A percentile compares a stretch with the other conserved stretches of the same genome.
Conservation (phyloP, 2,888 invertebrate species). For the Scrobipalpa costella region DNA sequence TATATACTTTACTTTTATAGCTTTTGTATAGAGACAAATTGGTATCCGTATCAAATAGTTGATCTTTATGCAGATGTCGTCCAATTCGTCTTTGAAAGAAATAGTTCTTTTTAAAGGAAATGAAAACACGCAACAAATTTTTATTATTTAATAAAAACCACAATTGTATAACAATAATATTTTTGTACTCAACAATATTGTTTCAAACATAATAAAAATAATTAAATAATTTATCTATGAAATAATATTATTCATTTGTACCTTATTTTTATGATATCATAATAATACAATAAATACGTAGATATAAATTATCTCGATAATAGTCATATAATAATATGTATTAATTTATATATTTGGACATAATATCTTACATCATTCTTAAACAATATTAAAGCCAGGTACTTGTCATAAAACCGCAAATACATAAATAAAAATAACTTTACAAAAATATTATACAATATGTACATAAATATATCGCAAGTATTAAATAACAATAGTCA, state of each 20-base stretch:
- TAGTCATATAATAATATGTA: constrained; percentile 23
- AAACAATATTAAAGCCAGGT: constrained; percentile 73
- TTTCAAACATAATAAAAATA: neutral
- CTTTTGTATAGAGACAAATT: neutral
- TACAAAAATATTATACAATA: constrained; percentile 28
- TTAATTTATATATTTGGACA: constrained; percentile 36
- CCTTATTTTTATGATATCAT: neutral
- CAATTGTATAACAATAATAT: constrained; percentile 29
- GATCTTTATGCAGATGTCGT: neutral
- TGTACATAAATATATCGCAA: constrained; percentile 49
- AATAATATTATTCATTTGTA: neutral
- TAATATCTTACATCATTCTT: constrained; percentile 55
- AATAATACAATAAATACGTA: neutral
- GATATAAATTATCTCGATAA: neutral
- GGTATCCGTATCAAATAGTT: neutral
- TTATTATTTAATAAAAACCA: constrained; percentile 43
- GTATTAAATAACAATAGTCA: constrained; percentile 37
- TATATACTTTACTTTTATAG: neutral
- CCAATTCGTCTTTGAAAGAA: neutral
- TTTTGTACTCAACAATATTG: constrained; percentile 29
- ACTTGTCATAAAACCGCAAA: constrained; percentile 46
- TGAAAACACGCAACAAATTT: constrained; percentile 43
- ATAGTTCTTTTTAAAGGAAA: constrained; percentile 26
- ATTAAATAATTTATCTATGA: neutral
- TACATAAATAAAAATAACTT: constrained; percentile 36